Percentiles rank a stretch among this genome's conserved stretches.
Evolutionary conservation across 1,140 invertebrate species (phyloP).

Genomic region (Vanessa atalanta): DNA sequence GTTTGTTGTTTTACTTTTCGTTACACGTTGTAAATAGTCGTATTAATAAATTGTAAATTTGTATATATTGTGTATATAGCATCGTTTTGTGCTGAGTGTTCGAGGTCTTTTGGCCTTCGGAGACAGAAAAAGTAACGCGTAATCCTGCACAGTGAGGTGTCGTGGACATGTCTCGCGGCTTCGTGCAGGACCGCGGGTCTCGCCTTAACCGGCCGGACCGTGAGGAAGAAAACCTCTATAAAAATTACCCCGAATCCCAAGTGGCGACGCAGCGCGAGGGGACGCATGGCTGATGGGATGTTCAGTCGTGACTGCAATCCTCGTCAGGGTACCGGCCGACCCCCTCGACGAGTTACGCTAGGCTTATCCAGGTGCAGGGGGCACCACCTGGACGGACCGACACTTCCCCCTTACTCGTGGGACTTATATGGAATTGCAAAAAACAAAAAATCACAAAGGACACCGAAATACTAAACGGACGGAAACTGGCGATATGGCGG

Average conservation of each 20-base stretch:
- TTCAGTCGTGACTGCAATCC: constrained; percentile 14
- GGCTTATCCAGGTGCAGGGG: constrained; percentile 9
- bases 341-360: neutral
- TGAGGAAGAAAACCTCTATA: constrained; percentile 20
- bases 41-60: too few relatives aligned
- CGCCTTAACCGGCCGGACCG: constrained; percentile 11
- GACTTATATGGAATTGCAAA: neutral
- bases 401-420: constrained; percentile 21
- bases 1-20: too few relatives aligned
- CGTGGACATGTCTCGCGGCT: neutral
- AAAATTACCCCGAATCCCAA: constrained; percentile 14
- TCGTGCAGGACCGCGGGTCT: neutral
- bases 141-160: neutral
- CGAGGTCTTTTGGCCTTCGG: too few relatives aligned
- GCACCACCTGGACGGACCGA: constrained; percentile 13
- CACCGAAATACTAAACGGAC: too few relatives aligned
- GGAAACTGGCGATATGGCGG: too few relatives aligned
- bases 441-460: too few relatives aligned
- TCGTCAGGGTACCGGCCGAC: constrained; percentile 20
- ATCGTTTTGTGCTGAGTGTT: too few relatives aligned
- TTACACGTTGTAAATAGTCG: too few relatives aligned
- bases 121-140: too few relatives aligned
- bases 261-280: constrained; percentile 19
- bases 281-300: constrained; percentile 14
- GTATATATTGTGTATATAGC: too few relatives aligned